These are phyloP conservation scores for Hyppa rectilinea DNA, from an alignment of 2,888 invertebrate genomes.

Conservation along the genomic window DNA sequence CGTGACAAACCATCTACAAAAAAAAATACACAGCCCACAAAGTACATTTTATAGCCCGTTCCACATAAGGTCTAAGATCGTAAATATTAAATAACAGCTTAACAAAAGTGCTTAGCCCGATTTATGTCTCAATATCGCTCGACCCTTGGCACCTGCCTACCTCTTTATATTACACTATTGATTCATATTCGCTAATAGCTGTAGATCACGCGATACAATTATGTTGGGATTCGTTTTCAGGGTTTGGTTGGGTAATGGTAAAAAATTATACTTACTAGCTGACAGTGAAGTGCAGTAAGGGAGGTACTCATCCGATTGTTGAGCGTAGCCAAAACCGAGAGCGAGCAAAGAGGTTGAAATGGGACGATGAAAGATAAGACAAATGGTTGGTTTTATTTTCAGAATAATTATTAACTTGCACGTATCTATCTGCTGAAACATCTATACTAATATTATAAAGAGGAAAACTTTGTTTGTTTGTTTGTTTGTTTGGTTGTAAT, in stretches of 20 bases:
- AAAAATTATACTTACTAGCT: slow-evolving; percentile 1
- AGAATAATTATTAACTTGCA: neutral
- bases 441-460: no score
- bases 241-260: slow-evolving; percentile 1
- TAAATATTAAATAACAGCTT: slow-evolving; percentile 83
- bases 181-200: slow-evolving; percentile 76
- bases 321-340: slow-evolving; percentile 1
- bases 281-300: slow-evolving; percentile 21
- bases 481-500: no score
- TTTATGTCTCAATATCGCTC: slow-evolving; percentile 86
- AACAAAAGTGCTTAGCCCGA: slow-evolving; percentile 76
- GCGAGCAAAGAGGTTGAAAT: slow-evolving; percentile 10
- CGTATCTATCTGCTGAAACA: no score
- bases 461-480: no score
- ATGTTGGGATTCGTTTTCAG: slow-evolving; percentile 27
- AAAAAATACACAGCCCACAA: slow-evolving; percentile 5
- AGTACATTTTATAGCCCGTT: slow-evolving; percentile 39
- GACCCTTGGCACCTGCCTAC: slow-evolving; percentile 73
- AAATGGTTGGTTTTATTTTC: neutral
- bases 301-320: slow-evolving; percentile 42
- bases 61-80: slow-evolving; percentile 65
- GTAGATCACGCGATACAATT: slow-evolving; percentile 73
- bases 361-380: slow-evolving; percentile 2
- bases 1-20: neutral
- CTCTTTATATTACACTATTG: slow-evolving; percentile 74